Conservation (phyloP, 2,113 vertebrate species). For the Helogale parvula region DNA sequence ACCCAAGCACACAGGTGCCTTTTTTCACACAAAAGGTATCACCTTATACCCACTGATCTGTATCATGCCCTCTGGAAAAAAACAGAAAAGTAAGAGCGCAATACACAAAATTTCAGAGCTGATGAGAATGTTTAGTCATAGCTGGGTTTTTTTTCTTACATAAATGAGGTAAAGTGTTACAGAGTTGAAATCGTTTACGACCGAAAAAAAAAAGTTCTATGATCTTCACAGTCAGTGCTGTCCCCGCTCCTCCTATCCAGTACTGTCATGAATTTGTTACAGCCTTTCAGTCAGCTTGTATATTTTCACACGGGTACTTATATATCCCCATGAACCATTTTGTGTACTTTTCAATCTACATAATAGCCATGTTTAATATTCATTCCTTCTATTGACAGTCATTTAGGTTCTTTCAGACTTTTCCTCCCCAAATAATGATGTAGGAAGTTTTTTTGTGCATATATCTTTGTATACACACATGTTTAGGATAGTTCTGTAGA, state of each 20-base stretch:
- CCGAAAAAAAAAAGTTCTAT: background rate
- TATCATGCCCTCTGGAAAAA: background rate
- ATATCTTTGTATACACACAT: background rate
- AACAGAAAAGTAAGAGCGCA: background rate
- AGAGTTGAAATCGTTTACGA: background rate
- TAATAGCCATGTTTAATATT: background rate
- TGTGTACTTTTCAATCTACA: background rate
- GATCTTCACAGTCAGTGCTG: background rate
- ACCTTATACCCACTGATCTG: background rate
- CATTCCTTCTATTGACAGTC: background rate
- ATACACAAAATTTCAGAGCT: background rate
- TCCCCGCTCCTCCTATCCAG: background rate
- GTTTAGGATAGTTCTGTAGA: background rate
- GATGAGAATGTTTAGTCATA: background rate
- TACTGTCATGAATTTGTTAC: background rate
- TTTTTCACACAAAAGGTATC: background rate
- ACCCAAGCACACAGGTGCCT: background rate
- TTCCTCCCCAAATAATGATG: background rate
- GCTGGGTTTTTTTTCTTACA: background rate
- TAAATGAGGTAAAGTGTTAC: conserved; percentile 26
- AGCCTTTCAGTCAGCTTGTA: background rate
- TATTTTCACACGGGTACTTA: background rate
- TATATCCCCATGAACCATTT: background rate
- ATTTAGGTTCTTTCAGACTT: background rate
- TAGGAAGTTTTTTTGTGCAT: background rate